phyloP scores from a whole-genome alignment of 1,140 invertebrate genomes.

The Muscidifurax raptorellus region DNA sequence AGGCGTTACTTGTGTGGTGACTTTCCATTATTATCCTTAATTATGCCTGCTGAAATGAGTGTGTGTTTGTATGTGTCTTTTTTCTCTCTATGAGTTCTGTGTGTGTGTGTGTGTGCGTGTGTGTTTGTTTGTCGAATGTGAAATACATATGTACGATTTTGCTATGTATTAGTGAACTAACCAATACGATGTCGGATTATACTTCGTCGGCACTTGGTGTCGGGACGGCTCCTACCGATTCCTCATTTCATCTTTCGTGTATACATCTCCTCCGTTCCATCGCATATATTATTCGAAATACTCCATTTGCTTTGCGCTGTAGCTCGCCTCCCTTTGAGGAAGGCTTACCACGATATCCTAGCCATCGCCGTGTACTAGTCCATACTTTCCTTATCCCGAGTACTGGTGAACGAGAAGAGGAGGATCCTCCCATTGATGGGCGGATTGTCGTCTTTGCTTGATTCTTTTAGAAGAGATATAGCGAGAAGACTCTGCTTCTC shows the following conservation, averaged over 20 bases:
- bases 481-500: not conserved
- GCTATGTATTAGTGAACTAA: constrained; percentile 33
- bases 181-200: constrained; percentile 41
- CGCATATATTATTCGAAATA: not conserved
- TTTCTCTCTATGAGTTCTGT: not conserved
- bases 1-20: constrained; percentile 28
- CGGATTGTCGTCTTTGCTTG: not conserved
- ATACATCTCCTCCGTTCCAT: not conserved
- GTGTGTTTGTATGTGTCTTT: not conserved
- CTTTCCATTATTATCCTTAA: constrained; percentile 21
- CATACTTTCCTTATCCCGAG: not conserved
- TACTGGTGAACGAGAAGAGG: constrained; percentile 29
- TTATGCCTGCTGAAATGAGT: constrained; percentile 18
- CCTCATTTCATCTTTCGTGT: constrained; percentile 3
- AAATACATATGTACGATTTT: constrained; percentile 13
- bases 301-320: not conserved
- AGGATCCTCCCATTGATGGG: constrained; percentile 27
- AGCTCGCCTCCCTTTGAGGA: not conserved
- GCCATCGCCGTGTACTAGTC: not conserved
- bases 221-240: constrained; percentile 43
- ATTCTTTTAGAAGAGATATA: not conserved
- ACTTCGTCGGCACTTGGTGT: constrained; percentile 46
- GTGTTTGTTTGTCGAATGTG: not conserved
- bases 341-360: not conserved
- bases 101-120: not conserved